Evolutionary conservation across 2,888 invertebrate genomes (phyloP), one percentile per base, ranked within the genome.

Genomic region (Caenorhabditis sp.): DNA sequence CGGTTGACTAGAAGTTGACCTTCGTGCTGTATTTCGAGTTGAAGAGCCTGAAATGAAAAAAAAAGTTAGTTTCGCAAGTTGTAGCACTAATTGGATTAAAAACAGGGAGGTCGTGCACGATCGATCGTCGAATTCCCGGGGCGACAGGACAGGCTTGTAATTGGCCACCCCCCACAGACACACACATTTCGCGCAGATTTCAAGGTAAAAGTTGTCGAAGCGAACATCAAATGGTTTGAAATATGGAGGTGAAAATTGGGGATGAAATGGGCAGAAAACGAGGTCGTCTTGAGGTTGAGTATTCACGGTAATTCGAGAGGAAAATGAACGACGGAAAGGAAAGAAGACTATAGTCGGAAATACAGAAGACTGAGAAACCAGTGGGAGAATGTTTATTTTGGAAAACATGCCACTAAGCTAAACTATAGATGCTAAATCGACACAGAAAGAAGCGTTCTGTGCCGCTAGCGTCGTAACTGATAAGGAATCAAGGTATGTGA

Each of bases 21-120:
- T 55, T 84, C 84, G 52, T 76, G 80, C 68, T 84, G 81, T 68
- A 84, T 81, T 63, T 84, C 83, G 39, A 82, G 63, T 75, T 84
- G 83, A 26, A 84, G 80, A 56, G 78, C 81, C 84, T 84, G 68
- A 41, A 82, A 75, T 43, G 20, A 39, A n/a, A 39, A 22, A 48
- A 11, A 53, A 22, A 58, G 30, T 27, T n/a, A 15, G n/a, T n/a
- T n/a, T n/a, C 26, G 2, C n/a, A 22, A 15, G 5, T 41, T 24
- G 7, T 58, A 17, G 11, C n/a, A 41, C 59, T 71, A 55, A 71
- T 55, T 61, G 61, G 70, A 71, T 61, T 61, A 61, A 45, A 56
- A 53, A 43, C 30, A 41, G 15, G 15, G 17, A 35, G 27, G 24
- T 27, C n/a, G n/a, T 8, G 17, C 5, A 39, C 55, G 55, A 65